Base-by-base conservation (phyloP, 2,113 vertebrate species). In the Phyllostomus discolor region DNA sequence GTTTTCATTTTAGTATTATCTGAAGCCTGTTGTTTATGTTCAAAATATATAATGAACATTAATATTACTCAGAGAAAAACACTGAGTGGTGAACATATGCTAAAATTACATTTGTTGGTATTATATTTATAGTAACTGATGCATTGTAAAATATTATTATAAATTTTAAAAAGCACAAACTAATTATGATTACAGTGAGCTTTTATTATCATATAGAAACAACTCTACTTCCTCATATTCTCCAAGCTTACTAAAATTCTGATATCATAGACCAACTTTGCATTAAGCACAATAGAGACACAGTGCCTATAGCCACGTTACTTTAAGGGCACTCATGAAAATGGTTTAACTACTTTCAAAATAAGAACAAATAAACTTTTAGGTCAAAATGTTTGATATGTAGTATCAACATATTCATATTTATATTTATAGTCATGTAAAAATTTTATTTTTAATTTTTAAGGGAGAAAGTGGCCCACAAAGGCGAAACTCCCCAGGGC, bases 1-100 rank as follows among this genome's bases (percentile, higher is more conserved):
- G 16, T 75, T 95, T 95, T 64, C 10, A 80, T 76, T 91, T 97
- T 31, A 90, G 67, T 64, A 83, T 88, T 54, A 91, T 82, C 35
- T 54, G 79, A 89, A 79, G 28, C 14, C n/a, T 69, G 64, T 73
- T 93, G 3, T 84, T 92, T 75, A 57, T 54, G 33, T 85, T 78
- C 50, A 43, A 75, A 95, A 86, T 83, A 83, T 84, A 67, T 90
- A 57, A 3, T 85, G 8, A 94, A 57, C 3, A 1, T 94, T 10
- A 6, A 8, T 69, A 41, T 72, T 80, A 41, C 35, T 94, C 20
- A 92, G 20, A 41, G 76, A 20, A 54, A 59, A 84, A 22, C 24
- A 70, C 6, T 16, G 14, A 91, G 38, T 57, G 10, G 15, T 78
- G 31, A 97, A 28, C 52, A 75, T 70, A 67, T 86, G 57, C 2